Percentiles rank a stretch among this genome's conserved stretches.
Evolutionary conservation across 1,140 invertebrate species (phyloP).

Genomic region (Argopecten irradians): DNA sequence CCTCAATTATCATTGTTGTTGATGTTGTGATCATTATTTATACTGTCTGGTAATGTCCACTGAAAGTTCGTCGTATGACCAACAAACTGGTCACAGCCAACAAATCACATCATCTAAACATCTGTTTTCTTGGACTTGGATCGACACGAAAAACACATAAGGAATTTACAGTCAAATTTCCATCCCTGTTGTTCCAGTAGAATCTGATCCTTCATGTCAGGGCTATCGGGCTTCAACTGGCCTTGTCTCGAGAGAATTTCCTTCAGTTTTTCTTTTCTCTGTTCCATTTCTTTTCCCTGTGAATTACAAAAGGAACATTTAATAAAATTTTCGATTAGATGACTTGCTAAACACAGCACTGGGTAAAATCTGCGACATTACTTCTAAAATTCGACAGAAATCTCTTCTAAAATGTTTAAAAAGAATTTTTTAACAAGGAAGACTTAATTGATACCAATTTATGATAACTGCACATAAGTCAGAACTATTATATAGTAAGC

Average conservation of each 20-base stretch:
- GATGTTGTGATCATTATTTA: neutral
- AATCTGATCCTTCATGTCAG: conserved; percentile 77
- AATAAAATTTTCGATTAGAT: neutral
- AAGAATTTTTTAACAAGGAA: too few relatives aligned
- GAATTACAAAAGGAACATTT: neutral
- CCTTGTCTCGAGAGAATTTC: conserved; percentile 79
- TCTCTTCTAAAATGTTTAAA: too few relatives aligned
- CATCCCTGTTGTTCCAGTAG: conserved; percentile 80
- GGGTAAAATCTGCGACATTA: neutral
- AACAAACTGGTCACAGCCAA: neutral
- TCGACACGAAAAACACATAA: conserved; percentile 71
- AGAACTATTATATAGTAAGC: too few relatives aligned
- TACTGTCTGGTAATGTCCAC: neutral
- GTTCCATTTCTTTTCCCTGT: neutral
- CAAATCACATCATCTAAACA: conserved; percentile 50
- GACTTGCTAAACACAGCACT: neutral
- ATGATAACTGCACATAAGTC: too few relatives aligned
- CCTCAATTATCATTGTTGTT: neutral
- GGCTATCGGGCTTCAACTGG: conserved; percentile 79
- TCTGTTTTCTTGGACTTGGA: conserved; percentile 62
- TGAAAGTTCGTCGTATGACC: neutral
- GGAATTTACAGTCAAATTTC: conserved; percentile 81
- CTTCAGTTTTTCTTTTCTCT: conserved; percentile 55
- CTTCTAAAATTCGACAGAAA: too few relatives aligned
- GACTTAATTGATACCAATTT: too few relatives aligned